These are phyloP conservation scores for Catocala sponsa DNA, from an alignment of 2,888 invertebrate species.

Conservation along the genomic window DNA sequence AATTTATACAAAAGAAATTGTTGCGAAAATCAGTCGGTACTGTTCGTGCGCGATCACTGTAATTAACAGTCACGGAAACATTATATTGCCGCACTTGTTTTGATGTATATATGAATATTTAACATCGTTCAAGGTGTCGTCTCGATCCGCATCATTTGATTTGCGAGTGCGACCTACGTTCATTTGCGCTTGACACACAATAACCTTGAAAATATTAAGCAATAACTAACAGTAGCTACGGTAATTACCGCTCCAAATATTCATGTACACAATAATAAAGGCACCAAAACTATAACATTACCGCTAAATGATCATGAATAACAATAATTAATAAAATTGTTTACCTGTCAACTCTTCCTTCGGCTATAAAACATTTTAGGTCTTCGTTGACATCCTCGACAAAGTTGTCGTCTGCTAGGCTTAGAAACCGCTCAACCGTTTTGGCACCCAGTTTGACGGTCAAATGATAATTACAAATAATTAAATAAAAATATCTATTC, in stretches of 20 bases:
- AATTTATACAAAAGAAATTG: constrained; percentile 27
- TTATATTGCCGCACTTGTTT: constrained; percentile 45
- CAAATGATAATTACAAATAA: constrained; percentile 62
- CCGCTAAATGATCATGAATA: constrained; percentile 37
- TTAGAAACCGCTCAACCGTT: constrained; percentile 83
- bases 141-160: constrained; percentile 71
- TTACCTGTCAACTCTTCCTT: constrained; percentile 85
- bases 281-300: constrained; percentile 21
- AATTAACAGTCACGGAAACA: constrained; percentile 37
- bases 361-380: constrained; percentile 82
- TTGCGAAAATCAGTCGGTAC: constrained; percentile 23
- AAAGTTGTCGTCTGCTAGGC: constrained; percentile 82
- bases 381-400: constrained; percentile 85
- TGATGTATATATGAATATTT: constrained; percentile 62
- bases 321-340: constrained; percentile 69
- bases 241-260: constrained; percentile 7
- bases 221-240: constrained; percentile 17
- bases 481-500: constrained; percentile 71
- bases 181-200: constrained; percentile 64
- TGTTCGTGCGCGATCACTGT: constrained; percentile 26
- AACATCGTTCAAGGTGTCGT: constrained; percentile 71
- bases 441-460: constrained; percentile 87
- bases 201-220: constrained; percentile 79
- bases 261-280: constrained; percentile 9
- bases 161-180: constrained; percentile 61